Base-by-base conservation (phyloP, 2,797 vertebrate genomes). In the Phrynocephalus forsythii region DNA sequence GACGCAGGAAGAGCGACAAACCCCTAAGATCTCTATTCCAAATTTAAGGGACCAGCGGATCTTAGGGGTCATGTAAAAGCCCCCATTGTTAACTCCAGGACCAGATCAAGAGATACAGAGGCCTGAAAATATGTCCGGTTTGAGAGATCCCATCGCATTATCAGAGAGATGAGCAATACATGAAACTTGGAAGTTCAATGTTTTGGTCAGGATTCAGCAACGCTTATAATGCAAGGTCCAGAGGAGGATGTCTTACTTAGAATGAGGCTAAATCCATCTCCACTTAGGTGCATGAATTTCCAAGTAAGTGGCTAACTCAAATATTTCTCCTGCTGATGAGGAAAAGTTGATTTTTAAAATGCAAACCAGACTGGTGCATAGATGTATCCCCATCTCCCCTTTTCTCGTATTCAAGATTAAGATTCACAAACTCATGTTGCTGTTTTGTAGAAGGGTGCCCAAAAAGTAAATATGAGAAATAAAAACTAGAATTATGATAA, bases 401-500 rank as follows among this genome's bases (percentile, higher is more conserved):
- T 88, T 81, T 83, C 52, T 81, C 33, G 44, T 52, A 6, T 44
- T 86, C 67, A 66, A 6, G n/a, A 76, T 79, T 69, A 88, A 87
- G 52, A 91, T 24, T 22, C 66, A 48, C 3, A 10, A 50, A n/a
- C 86, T 28, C 5, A 76, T 79, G 18, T 85, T 92, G 76, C 91
- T 87, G 48, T 79, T 89, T 91, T 88, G 86, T 90, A 82, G 88
- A 90, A 90, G 91, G 89, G 94, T 94, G 92, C 94, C 95, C 91
- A 95, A 63, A 96, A 96, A 95, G 96, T 97, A 96, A 97, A 97
- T 96, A 97, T 94, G 95, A 96, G 95, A 96, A 96, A 95, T 95
- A 96, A 96, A 96, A 82, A 96, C 93, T 91, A 95, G 94, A 95
- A 97, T 96, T 93, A 96, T 96, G 96, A 96, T 91, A 96, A 96